Conservation (phyloP, 2,888 invertebrate species). For the Siphlonurus alternatus region DNA sequence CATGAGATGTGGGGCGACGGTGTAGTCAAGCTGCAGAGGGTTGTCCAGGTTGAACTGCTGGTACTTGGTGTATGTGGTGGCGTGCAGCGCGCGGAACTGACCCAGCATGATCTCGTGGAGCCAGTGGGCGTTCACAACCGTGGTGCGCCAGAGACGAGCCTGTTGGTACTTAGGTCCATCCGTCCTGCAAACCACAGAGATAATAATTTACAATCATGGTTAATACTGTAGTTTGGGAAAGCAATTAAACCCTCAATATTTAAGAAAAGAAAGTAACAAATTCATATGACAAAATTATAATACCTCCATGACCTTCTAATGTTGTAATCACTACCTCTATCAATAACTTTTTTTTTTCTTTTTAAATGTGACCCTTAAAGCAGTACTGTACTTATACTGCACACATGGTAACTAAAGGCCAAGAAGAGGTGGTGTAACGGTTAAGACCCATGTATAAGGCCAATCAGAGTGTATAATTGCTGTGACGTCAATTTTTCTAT, state of each 20-base stretch:
- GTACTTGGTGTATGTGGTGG: slow-evolving; percentile 46
- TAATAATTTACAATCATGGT: slow-evolving; percentile 5
- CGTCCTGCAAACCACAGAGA: slow-evolving; percentile 33
- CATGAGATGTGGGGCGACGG: slow-evolving; percentile 74
- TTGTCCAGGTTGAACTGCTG: slow-evolving; percentile 68
- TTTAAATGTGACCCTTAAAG: too few relatives aligned
- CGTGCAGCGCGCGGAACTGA: slow-evolving; percentile 58
- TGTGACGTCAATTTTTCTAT: too few relatives aligned
- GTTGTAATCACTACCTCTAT: too few relatives aligned
- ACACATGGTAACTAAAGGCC: too few relatives aligned
- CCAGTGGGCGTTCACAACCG: slow-evolving; percentile 87
- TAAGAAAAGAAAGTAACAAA: background rate
- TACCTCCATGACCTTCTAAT: too few relatives aligned
- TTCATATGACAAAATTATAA: too few relatives aligned
- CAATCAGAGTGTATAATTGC: too few relatives aligned
- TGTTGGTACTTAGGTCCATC: slow-evolving; percentile 78
- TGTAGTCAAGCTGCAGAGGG: slow-evolving; percentile 73
- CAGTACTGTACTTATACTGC: too few relatives aligned
- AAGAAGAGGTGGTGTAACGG: too few relatives aligned
- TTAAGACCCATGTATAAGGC: too few relatives aligned
- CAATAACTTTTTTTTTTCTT: too few relatives aligned
- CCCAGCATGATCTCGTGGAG: slow-evolving; percentile 83
- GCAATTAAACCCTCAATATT: slow-evolving; percentile 4
- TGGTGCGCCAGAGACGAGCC: slow-evolving; percentile 82
- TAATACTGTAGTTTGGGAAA: background rate